phyloP scores from a whole-genome alignment of 2,888 invertebrate species.

The Oligia latruncula region DNA sequence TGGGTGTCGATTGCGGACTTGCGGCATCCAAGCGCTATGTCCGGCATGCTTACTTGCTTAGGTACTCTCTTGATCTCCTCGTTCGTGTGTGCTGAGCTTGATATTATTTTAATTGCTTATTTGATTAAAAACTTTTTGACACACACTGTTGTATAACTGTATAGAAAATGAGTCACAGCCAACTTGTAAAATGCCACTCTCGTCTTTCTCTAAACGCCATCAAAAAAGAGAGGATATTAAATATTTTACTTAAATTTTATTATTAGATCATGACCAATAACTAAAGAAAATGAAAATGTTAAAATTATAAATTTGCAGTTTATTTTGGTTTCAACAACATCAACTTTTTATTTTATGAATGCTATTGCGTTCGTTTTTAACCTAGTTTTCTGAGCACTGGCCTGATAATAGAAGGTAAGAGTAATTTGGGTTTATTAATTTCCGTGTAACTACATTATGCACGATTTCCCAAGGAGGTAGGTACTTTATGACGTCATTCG shows the following conservation, averaged over 20 bases:
- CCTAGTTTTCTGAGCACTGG: constrained; percentile 79
- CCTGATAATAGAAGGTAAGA: constrained; percentile 81
- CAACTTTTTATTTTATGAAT: constrained; percentile 56
- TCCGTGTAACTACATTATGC: constrained; percentile 81
- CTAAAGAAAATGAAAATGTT: constrained; percentile 60
- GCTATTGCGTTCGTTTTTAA: constrained; percentile 76
- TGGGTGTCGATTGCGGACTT: neutral
- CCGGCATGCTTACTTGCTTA: no score
- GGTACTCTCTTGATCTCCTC: no score
- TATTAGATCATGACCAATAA: constrained; percentile 49
- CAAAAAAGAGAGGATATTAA: constrained; percentile 35
- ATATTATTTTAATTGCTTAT: neutral
- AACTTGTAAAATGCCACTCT: constrained; percentile 11
- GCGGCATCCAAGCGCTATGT: neutral
- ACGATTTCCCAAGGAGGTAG: constrained; percentile 79
- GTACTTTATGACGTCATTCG: constrained; percentile 84
- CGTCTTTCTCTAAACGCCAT: constrained; percentile 37
- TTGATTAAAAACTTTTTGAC: constrained; percentile 31
- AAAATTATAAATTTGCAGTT: constrained; percentile 56
- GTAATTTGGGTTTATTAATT: constrained; percentile 85
- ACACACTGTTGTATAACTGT: constrained; percentile 7
- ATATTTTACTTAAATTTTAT: constrained; percentile 10
- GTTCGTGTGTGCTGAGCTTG: neutral
- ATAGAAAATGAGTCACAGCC: neutral
- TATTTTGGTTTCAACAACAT: constrained; percentile 34